Evolutionary conservation across 2,113 vertebrate genomes (phyloP).

Genomic region (Calypte anna): DNA sequence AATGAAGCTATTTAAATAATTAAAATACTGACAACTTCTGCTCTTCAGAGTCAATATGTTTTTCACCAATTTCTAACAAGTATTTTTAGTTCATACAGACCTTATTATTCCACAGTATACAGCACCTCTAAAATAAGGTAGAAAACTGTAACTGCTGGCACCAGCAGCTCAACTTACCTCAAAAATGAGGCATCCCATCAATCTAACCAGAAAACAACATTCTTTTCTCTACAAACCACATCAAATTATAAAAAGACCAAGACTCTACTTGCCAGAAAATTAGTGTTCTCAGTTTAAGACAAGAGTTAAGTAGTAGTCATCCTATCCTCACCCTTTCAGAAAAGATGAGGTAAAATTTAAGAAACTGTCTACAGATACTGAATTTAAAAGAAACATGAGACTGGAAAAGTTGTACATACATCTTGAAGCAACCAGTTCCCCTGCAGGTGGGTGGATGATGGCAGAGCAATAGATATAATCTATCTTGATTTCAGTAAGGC

Average conservation of each 20-base stretch:
- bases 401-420: not conserved
- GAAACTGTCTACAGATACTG: not conserved
- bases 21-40: slow-evolving; percentile 1
- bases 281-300: not conserved
- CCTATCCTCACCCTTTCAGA: not conserved
- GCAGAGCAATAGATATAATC: too few relatives aligned
- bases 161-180: not conserved
- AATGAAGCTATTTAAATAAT: slow-evolving; percentile 30
- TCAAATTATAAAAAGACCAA: not conserved
- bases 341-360: not conserved
- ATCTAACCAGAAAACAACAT: not conserved
- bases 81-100: not conserved
- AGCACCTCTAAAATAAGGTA: not conserved
- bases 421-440: not conserved
- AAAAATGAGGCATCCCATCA: not conserved
- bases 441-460: too few relatives aligned
- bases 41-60: not conserved
- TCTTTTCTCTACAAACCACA: not conserved
- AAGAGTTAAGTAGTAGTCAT: not conserved
- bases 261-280: not conserved
- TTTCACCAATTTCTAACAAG: not conserved
- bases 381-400: not conserved
- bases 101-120: not conserved
- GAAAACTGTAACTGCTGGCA: not conserved
- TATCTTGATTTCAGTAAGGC: too few relatives aligned